A percentile compares a stretch with the other conserved stretches of the same genome.
These are phyloP conservation scores for Argentina silus DNA, from an alignment of 2,797 vertebrate genomes.

Conservation along the genomic window DNA sequence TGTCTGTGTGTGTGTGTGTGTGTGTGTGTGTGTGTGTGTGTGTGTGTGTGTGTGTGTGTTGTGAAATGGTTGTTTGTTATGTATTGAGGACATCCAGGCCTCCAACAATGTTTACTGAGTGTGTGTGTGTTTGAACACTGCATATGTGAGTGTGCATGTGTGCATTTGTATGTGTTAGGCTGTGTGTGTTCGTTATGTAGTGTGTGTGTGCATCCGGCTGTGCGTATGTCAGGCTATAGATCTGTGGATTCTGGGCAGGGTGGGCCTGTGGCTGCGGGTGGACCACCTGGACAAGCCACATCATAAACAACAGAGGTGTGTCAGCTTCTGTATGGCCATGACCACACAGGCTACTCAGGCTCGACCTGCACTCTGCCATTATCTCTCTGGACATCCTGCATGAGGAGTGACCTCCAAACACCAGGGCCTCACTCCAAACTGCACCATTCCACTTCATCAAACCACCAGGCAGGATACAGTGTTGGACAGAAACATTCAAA, in stretches of 20 bases:
- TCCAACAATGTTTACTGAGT: not conserved
- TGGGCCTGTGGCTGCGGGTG: constrained; percentile 69
- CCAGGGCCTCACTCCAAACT: constrained; percentile 66
- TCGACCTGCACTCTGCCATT: constrained; percentile 69
- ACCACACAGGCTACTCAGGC: constrained; percentile 64
- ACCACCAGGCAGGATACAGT: constrained; percentile 20
- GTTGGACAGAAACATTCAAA: not conserved
- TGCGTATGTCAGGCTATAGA: constrained; percentile 69
- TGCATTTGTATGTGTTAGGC: constrained; percentile 10
- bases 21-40: not conserved
- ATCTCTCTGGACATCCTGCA: constrained; percentile 68
- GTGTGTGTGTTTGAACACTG: constrained; percentile 3
- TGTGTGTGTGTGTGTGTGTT: constrained; percentile 28
- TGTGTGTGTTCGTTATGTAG: constrained; percentile 26
- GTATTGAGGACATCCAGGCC: too few species aligned
- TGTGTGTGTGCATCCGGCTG: not conserved
- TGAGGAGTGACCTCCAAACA: constrained; percentile 51
- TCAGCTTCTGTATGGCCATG: constrained; percentile 70
- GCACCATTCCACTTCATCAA: constrained; percentile 38
- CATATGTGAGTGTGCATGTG: not conserved
- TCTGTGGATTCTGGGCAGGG: constrained; percentile 75
- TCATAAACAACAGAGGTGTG: constrained; percentile 78
- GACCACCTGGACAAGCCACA: constrained; percentile 78
- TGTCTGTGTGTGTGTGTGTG: not conserved
- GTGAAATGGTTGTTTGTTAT: not conserved